Evolutionary conservation across 2,113 vertebrate genomes (phyloP), one percentile per base, ranked within the genome.

Genomic region (Pionites leucogaster): DNA sequence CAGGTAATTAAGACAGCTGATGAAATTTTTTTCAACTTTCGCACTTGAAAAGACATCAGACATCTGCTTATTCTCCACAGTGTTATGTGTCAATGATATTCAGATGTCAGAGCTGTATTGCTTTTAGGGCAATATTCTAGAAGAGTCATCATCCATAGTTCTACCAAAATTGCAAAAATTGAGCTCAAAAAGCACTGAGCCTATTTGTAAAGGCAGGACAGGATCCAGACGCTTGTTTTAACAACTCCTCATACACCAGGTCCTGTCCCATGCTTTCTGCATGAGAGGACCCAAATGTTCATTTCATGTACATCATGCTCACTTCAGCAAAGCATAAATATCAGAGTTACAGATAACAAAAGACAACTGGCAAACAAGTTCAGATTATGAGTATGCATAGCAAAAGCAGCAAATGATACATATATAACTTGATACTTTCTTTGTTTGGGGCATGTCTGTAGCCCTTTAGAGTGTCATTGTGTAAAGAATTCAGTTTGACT

Each of bases 1-100:
- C 80, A 94, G 87, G 65, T 94, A 92, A 94, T 94, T 93, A 96
- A 96, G 94, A 94, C 89, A 96, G 76, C 63, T 92, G 80, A 85
- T 78, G 92, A 94, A 95, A 78, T 63, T 92, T 94, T 76, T 86
- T 77, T 90, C 83, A 94, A 7, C 67, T 94, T 94, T 93, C 64
- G 82, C 87, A 92, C 79, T 81, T 68, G 72, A 90, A 85, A 75
- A 90, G 74, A 65, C 33, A 82, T 42, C 59, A 77, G 78, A 65
- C 24, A 47, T n/a, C 77, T 89, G 49, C 74, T 93, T 53, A 85
- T 24, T 37, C 67, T 72, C 44, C 63, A 64, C 63, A 68, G 83
- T 28, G 62, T 90, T 46, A 25, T 13, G 52, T 83, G 83, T 46
- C 92, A 90, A 65, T 77, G 65, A 42, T 50, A 79, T 5, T 60